Percentiles rank a stretch among this genome's conserved stretches.
These are phyloP conservation scores for Paramormyrops hopkinsi DNA, from an alignment of 2,797 vertebrate genomes.

Conservation along the genomic window DNA sequence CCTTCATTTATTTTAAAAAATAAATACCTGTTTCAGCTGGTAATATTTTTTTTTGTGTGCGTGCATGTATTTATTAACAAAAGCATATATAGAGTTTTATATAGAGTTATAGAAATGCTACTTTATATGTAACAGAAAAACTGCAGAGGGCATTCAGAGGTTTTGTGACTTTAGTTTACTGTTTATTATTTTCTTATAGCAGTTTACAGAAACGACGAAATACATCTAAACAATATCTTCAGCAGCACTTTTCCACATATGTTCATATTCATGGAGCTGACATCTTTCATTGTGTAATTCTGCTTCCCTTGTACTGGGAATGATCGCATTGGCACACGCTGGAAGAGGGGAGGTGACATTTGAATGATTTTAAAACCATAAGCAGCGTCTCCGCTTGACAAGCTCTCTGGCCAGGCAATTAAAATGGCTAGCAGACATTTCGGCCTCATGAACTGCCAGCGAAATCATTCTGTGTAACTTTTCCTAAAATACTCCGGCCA, in stretches of 20 bases:
- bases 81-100: neutral
- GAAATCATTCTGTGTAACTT: constrained; percentile 8
- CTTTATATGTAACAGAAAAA: neutral
- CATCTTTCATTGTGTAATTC: neutral
- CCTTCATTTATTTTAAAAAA: neutral
- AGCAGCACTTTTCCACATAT: neutral
- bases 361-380: constrained; percentile 6
- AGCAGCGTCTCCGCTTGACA: neutral
- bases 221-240: neutral
- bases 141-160: neutral
- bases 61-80: neutral
- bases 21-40: neutral
- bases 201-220: neutral
- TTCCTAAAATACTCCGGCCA: constrained; percentile 11
- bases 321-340: neutral
- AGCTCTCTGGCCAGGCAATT: neutral
- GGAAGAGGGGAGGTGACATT: neutral
- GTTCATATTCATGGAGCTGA: neutral
- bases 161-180: neutral
- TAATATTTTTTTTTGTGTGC: neutral
- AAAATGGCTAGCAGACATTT: constrained; percentile 3
- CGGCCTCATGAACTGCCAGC: constrained; percentile 6
- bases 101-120: neutral
- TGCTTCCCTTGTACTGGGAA: neutral
- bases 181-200: neutral